phyloP scores from a whole-genome alignment of 2,797 vertebrate species.

The Sciurus vulgaris region DNA sequence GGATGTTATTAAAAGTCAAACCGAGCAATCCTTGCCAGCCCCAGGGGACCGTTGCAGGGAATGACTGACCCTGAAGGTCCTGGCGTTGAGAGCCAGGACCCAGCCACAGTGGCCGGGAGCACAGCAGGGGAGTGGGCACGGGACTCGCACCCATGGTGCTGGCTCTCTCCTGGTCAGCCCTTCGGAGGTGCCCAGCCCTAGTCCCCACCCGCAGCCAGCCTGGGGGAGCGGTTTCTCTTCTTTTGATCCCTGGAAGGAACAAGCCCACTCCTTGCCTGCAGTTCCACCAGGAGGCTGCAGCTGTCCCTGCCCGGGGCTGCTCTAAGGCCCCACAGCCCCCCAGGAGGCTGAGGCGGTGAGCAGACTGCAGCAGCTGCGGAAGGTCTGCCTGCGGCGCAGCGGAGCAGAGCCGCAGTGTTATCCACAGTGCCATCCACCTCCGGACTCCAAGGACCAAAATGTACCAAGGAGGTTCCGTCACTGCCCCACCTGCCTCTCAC shows the following conservation, averaged over 20 bases:
- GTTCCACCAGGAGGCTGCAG: background rate
- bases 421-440: background rate
- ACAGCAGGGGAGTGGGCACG: fast-evolving
- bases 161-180: too few species aligned
- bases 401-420: fast-evolving
- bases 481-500: background rate
- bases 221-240: background rate
- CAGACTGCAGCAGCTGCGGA: background rate
- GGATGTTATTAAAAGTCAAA: constrained; percentile 61
- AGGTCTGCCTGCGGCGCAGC: fast-evolving
- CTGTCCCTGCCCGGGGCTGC: background rate
- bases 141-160: fast-evolving
- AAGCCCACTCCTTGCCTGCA: background rate
- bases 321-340: fast-evolving
- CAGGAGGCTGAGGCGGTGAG: fast-evolving
- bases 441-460: background rate
- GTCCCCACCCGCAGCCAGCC: background rate
- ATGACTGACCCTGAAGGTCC: constrained; percentile 45
- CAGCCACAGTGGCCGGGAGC: background rate
- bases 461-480: fast-evolving
- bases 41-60: background rate
- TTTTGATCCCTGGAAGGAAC: background rate
- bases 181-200: background rate
- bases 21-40: constrained; percentile 33
- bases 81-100: background rate